Percentiles rank a stretch among this genome's conserved stretches.
Conservation (phyloP, 2,888 invertebrate genomes). For the Cataglyphis altisquamis region DNA sequence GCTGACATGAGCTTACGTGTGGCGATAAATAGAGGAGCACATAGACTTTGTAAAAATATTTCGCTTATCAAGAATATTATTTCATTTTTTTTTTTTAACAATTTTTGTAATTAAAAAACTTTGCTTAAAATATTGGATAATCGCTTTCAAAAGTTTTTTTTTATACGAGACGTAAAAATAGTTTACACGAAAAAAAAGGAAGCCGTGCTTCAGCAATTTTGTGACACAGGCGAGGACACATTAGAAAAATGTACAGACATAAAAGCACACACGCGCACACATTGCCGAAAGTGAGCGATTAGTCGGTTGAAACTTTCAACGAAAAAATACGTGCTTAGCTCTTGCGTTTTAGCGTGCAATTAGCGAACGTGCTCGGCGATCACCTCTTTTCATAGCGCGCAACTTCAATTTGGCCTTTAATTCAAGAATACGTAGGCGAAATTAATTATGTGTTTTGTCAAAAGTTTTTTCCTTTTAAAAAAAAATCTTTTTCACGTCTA, state of each 20-base stretch:
- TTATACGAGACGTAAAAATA: background rate
- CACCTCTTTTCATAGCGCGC: background rate
- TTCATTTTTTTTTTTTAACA: background rate
- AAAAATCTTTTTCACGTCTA: background rate
- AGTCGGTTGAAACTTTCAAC: conserved; percentile 47
- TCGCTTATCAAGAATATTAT: conserved; percentile 22
- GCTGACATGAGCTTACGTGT: conserved; percentile 39
- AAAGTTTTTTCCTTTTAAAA: conserved; percentile 30
- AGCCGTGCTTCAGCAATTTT: background rate
- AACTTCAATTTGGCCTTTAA: conserved; percentile 40
- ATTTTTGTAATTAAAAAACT: background rate
- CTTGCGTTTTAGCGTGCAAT: conserved; percentile 57
- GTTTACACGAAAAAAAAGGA: background rate
- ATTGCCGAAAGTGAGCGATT: conserved; percentile 47
- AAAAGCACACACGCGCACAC: conserved; percentile 15
- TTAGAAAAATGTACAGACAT: conserved; percentile 9
- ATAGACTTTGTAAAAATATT: conserved; percentile 7
- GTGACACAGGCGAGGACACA: background rate
- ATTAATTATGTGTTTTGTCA: conserved; percentile 45
- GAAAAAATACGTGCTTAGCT: conserved; percentile 35
- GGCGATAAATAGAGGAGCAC: conserved; percentile 18
- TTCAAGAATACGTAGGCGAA: conserved; percentile 19
- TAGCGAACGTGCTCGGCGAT: conserved; percentile 26
- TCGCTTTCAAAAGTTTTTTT: background rate
- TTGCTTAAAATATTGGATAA: background rate